These are phyloP conservation scores for Silurus glanis DNA, from an alignment of 2,113 vertebrate species.

Conservation along the genomic window DNA sequence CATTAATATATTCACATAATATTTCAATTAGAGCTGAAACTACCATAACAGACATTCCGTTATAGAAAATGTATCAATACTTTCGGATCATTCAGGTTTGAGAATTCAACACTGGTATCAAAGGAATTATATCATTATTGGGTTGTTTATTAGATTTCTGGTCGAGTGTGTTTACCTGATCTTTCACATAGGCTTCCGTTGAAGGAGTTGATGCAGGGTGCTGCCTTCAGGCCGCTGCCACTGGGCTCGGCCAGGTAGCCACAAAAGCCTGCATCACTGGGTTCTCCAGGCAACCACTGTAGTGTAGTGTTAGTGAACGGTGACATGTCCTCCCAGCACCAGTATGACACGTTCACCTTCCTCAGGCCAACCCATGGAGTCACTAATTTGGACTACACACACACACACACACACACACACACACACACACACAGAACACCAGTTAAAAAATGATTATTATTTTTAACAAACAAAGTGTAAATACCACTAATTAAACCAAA, in stretches of 20 bases:
- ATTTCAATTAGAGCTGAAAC: not conserved
- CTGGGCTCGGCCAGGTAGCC: slow-evolving; percentile 88
- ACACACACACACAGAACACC: not conserved
- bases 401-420: slow-evolving; percentile 23
- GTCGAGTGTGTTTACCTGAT: slow-evolving; percentile 74
- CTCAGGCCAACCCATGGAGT: slow-evolving; percentile 95
- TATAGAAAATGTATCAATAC: not conserved
- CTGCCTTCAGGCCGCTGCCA: slow-evolving; percentile 82
- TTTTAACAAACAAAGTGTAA: not conserved
- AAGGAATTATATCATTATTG: not conserved
- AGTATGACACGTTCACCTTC: slow-evolving; percentile 96
- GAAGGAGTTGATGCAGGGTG: slow-evolving; percentile 85
- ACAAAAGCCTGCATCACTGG: slow-evolving; percentile 93
- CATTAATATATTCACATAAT: not conserved
- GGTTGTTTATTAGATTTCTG: too few species aligned
- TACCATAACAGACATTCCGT: not conserved
- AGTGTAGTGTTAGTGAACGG: slow-evolving; percentile 92
- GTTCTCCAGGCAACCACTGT: slow-evolving; percentile 88
- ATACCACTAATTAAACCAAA: not conserved
- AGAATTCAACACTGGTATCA: not conserved
- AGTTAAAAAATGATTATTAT: not conserved
- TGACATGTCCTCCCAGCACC: slow-evolving; percentile 99
- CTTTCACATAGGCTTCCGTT: slow-evolving; percentile 92
- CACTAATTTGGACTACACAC: slow-evolving; percentile 75
- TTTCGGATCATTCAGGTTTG: not conserved